phyloP scores from a whole-genome alignment of 2,797 vertebrate genomes.

The Anguilla pacifica region DNA sequence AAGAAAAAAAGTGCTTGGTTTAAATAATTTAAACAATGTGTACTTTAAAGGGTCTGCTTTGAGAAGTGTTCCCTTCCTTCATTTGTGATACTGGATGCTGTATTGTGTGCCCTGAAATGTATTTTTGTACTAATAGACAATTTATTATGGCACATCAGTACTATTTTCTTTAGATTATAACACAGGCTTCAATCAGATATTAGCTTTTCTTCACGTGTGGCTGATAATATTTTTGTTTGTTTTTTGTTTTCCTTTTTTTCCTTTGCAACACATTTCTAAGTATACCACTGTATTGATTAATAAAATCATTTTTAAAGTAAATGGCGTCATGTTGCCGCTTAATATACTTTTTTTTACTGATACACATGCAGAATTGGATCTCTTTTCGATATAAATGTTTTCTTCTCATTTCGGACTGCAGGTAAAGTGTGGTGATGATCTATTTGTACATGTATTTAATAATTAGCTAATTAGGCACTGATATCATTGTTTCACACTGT shows the following conservation, averaged over 20 bases:
- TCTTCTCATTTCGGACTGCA: background rate
- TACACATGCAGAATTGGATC: background rate
- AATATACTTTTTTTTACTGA: background rate
- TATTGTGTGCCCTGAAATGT: constrained; percentile 99
- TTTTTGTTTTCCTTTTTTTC: constrained; percentile 68
- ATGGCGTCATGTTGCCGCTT: constrained; percentile 58
- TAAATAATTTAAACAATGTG: constrained; percentile 88
- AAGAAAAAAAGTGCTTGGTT: constrained; percentile 89
- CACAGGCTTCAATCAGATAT: constrained; percentile 89
- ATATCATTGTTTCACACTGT: background rate
- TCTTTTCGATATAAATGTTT: background rate
- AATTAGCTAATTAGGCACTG: background rate
- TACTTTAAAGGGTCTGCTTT: constrained; percentile 88
- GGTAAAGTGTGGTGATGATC: background rate
- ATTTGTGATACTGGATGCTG: constrained; percentile 98
- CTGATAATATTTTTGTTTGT: constrained; percentile 77
- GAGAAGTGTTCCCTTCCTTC: constrained; percentile 89
- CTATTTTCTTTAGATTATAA: constrained; percentile 93
- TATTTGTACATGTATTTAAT: background rate
- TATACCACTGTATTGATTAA: constrained; percentile 93
- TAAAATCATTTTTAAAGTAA: constrained; percentile 99
- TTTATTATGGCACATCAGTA: constrained; percentile 99
- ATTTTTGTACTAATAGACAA: constrained; percentile 99
- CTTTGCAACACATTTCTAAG: constrained; percentile 97
- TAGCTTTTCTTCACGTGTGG: constrained; percentile 87